Percentiles rank a stretch among this genome's conserved stretches.
phyloP scores from a whole-genome alignment of 2,113 vertebrate genomes.

The Callionymus lyra region DNA sequence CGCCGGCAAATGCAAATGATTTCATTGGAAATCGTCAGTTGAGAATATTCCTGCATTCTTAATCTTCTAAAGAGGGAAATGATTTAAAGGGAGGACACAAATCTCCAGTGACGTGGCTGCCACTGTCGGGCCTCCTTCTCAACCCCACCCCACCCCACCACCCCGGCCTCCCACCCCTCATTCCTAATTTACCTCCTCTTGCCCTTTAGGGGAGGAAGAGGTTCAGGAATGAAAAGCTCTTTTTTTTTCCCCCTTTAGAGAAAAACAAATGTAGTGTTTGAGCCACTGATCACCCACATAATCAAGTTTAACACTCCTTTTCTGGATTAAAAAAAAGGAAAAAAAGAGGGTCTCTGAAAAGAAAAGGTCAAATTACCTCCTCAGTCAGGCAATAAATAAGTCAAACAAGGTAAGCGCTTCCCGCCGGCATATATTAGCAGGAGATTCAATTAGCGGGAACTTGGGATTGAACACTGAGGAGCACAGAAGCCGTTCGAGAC shows the following conservation, averaged over 20 bases:
- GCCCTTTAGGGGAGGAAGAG: constrained; percentile 29
- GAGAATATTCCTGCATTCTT: constrained; percentile 67
- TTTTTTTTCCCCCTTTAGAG: constrained; percentile 43
- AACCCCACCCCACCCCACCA: constrained; percentile 25
- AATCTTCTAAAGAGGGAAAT: constrained; percentile 74
- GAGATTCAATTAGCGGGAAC: constrained; percentile 70
- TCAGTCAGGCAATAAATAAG: constrained; percentile 73
- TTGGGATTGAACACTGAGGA: constrained; percentile 45
- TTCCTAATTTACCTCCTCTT: constrained; percentile 32
- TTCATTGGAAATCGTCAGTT: constrained; percentile 57
- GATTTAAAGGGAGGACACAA: constrained; percentile 69
- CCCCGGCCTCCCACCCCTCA: constrained; percentile 20
- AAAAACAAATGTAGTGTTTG: constrained; percentile 71
- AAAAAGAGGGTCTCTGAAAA: constrained; percentile 65
- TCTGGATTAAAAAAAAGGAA: constrained; percentile 58
- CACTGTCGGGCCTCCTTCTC: constrained; percentile 45
- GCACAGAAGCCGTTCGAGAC: not conserved
- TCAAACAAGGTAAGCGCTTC: constrained; percentile 70
- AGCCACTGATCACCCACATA: constrained; percentile 68
- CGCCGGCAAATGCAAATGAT: constrained; percentile 55
- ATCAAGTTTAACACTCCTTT: constrained; percentile 74
- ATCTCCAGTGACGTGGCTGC: constrained; percentile 67
- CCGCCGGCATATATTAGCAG: constrained; percentile 66
- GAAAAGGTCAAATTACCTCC: constrained; percentile 72
- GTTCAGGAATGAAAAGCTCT: constrained; percentile 23